A percentile compares a stretch with the other conserved stretches of the same genome.
Conservation (phyloP, 30 jellyfish, hydroid and myxozoan genomes). For the Sanderia malayensis region DNA sequence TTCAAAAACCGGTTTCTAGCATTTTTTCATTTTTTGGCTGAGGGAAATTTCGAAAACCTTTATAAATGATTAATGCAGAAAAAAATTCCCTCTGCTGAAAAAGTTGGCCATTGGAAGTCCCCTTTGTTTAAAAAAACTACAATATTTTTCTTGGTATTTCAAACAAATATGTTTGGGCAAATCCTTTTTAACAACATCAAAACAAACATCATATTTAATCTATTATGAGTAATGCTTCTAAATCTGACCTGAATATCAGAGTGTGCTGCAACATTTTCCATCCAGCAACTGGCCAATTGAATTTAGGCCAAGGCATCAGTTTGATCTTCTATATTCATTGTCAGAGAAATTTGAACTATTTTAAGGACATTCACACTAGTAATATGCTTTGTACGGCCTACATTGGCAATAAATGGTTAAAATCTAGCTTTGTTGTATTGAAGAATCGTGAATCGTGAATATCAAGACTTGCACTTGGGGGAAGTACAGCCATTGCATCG, state of each 20-base stretch:
- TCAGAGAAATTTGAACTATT: too few species aligned
- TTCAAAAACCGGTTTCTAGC: neutral
- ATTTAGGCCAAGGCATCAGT: neutral
- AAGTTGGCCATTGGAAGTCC: constrained; percentile 39
- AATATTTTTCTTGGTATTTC: neutral
- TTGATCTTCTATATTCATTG: too few species aligned
- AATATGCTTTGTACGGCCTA: too few species aligned
- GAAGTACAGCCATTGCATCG: too few species aligned
- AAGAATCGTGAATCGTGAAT: too few species aligned
- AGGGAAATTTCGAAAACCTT: constrained; percentile 15
- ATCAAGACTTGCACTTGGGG: too few species aligned
- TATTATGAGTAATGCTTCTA: neutral
- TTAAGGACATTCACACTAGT: too few species aligned
- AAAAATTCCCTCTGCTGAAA: constrained; percentile 26
- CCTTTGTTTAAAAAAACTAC: constrained; percentile 11
- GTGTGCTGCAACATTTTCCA: neutral
- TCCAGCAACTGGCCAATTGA: neutral
- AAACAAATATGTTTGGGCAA: neutral
- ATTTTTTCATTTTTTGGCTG: too few species aligned
- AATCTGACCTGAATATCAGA: neutral
- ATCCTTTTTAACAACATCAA: neutral
- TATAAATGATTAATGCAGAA: neutral
- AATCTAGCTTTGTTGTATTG: too few species aligned
- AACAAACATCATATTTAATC: neutral
- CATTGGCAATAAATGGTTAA: too few species aligned